Evolutionary conservation across 2,113 vertebrate species (phyloP).

Genomic region (Pygoscelis antarcticus): DNA sequence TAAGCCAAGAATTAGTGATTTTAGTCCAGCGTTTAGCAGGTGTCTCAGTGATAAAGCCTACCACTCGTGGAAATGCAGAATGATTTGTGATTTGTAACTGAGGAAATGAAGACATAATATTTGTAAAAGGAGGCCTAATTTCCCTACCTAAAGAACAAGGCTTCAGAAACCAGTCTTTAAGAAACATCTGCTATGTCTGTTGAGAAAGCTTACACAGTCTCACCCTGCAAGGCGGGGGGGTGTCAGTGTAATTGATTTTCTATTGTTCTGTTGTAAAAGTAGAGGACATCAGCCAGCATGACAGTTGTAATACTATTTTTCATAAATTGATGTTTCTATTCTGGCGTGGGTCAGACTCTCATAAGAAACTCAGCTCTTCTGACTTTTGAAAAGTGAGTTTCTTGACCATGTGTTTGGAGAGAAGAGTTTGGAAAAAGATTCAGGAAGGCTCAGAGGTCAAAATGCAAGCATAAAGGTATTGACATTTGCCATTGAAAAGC

Average conservation of each 20-base stretch:
- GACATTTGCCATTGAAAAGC: neutral
- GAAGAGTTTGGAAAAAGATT: neutral
- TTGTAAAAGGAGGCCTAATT: neutral
- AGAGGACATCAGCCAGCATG: neutral
- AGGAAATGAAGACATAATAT: neutral
- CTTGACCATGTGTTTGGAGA: neutral
- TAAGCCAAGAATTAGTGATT: neutral
- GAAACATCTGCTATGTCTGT: neutral
- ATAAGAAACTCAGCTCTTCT: neutral
- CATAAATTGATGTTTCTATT: neutral
- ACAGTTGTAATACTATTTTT: neutral
- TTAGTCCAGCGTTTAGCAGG: neutral
- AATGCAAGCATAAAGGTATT: neutral
- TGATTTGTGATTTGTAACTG: neutral
- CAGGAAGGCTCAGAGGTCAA: neutral
- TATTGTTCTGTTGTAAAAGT: neutral
- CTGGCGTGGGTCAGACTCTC: neutral
- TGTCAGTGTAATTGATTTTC: conserved; percentile 10
- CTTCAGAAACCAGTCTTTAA: neutral
- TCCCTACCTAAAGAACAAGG: neutral
- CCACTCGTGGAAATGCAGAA: neutral
- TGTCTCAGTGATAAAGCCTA: neutral
- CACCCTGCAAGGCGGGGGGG: neutral
- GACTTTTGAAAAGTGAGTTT: neutral
- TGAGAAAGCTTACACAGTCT: neutral